Evolutionary conservation across 2,797 vertebrate species (phyloP).

Genomic region (Poecilia gillii): DNA sequence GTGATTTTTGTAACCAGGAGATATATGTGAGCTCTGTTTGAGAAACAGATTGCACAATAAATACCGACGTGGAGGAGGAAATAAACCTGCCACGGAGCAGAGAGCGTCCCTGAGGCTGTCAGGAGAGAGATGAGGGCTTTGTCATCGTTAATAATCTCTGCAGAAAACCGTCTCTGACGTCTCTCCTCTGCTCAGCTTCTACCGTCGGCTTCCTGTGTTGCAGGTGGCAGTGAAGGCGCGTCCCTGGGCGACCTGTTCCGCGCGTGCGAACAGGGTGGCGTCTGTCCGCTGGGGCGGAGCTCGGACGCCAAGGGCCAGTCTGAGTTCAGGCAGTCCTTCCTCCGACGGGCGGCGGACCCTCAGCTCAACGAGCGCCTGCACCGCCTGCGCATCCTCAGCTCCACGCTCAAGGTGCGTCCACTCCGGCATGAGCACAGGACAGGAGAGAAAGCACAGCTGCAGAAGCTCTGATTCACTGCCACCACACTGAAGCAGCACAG

Average conservation of each 20-base stretch:
- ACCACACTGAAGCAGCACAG: neutral
- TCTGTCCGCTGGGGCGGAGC: conserved; percentile 88
- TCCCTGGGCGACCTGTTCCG: conserved; percentile 95
- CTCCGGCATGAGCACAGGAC: neutral
- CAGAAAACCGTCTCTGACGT: conserved; percentile 1
- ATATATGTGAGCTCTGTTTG: conserved; percentile 7
- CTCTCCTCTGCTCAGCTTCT: neutral
- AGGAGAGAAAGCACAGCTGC: neutral
- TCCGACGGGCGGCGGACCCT: conserved; percentile 92
- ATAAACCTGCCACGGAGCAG: conserved; percentile 24
- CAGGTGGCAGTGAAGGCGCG: conserved; percentile 83
- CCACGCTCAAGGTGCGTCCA: conserved; percentile 93
- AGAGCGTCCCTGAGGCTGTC: conserved; percentile 22
- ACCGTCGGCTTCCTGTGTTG: conserved; percentile 16
- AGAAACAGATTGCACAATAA: conserved; percentile 4
- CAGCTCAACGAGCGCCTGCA: conserved; percentile 97
- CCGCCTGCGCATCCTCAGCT: conserved; percentile 95
- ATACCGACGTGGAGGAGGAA: conserved; percentile 14
- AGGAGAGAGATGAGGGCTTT: conserved; percentile 8
- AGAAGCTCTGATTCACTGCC: neutral
- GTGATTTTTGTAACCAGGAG: conserved; percentile 11
- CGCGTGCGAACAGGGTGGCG: conserved; percentile 92
- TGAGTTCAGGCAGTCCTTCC: conserved; percentile 93
- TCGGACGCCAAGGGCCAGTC: conserved; percentile 66
- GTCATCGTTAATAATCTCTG: conserved; percentile 21